Percentiles rank a stretch among this genome's conserved stretches.
Conservation (phyloP, 2,113 vertebrate species). For the Gambusia holbrooki region DNA sequence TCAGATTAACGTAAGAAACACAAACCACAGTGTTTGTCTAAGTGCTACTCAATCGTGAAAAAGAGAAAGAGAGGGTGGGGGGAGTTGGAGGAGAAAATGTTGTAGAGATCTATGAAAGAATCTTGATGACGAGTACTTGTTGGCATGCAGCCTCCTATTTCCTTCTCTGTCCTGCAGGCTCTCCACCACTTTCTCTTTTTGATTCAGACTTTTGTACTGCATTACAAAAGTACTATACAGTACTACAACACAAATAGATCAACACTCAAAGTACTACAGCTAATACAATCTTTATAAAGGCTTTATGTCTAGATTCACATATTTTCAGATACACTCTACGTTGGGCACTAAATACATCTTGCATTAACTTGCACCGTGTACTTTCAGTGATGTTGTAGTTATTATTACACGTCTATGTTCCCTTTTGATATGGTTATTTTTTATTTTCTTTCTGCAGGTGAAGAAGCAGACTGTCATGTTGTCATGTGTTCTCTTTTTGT, state of each 20-base stretch:
- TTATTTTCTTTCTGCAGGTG: too few relatives aligned
- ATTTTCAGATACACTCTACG: too few relatives aligned
- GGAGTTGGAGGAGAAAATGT: slow-evolving; percentile 9
- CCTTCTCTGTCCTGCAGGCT: neutral
- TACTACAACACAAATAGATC: neutral
- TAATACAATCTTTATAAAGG: neutral
- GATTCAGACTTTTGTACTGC: neutral
- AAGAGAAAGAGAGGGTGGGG: neutral
- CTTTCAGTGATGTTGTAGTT: too few relatives aligned
- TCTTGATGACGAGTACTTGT: slow-evolving; percentile 50
- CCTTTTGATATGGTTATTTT: too few relatives aligned
- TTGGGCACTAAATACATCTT: too few relatives aligned
- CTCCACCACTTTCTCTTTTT: neutral
- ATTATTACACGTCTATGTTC: too few relatives aligned
- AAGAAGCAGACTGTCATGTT: too few relatives aligned
- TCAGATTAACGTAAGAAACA: slow-evolving; percentile 64
- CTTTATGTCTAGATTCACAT: neutral
- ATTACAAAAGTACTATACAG: neutral
- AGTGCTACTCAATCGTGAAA: slow-evolving; percentile 45
- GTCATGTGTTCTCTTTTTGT: too few relatives aligned
- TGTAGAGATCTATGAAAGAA: slow-evolving; percentile 44
- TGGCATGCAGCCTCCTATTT: slow-evolving; percentile 29
- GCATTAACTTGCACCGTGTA: too few relatives aligned
- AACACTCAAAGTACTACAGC: neutral
- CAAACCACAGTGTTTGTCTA: slow-evolving; percentile 59